Evolutionary conservation across 2,113 vertebrate genomes (phyloP), one percentile per base, ranked within the genome.

Genomic region (Archocentrus centrarchus): DNA sequence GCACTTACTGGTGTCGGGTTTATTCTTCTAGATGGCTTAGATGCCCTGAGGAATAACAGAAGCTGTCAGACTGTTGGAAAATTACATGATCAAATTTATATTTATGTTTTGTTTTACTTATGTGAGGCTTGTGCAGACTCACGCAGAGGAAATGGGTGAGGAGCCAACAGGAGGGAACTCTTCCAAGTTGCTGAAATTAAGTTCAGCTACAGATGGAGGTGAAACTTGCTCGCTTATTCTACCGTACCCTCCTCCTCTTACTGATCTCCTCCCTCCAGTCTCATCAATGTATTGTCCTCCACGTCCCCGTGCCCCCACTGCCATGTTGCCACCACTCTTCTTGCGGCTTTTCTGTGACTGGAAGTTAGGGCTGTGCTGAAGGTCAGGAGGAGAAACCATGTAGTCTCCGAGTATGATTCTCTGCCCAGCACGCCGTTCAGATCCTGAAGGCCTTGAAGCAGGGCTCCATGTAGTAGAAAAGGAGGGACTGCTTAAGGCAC

Each of bases 1-100:
- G 95, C 94, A 90, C 97, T 97, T 84, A 99, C 97, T 27, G 98
- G 98, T 14, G 98, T 99, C 14, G 98, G 98, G 91, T 99, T 99
- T 93, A 99, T 99, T 90, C 98, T 95, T 77, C 98, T 96, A 0
- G 98, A 98, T 17, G 98, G 98, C 79, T 97, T 99, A 58, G 96
- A 96, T 92, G 93, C 95, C 90, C 98, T 98, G 91, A 73, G 90
- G 91, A 22, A 63, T 1, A 35, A 82, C 1, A 3, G 10, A 80
- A 77, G 32, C 1, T 1, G 10, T 86, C 22, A 91, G 3, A 37
- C 10, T 27, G 5, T 64, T 58, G 4, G 2, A 20, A 62, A 50
- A 58, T 55, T 4, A 75, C 11, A 24, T 11, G 5, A 57, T 18
- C 7, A 57, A 61, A 27, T 18, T 4, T 30, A 32, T 11, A 32